Evolutionary conservation across 2,113 vertebrate genomes (phyloP), one percentile per base, ranked within the genome.

Genomic region (Mesitornis unicolor): DNA sequence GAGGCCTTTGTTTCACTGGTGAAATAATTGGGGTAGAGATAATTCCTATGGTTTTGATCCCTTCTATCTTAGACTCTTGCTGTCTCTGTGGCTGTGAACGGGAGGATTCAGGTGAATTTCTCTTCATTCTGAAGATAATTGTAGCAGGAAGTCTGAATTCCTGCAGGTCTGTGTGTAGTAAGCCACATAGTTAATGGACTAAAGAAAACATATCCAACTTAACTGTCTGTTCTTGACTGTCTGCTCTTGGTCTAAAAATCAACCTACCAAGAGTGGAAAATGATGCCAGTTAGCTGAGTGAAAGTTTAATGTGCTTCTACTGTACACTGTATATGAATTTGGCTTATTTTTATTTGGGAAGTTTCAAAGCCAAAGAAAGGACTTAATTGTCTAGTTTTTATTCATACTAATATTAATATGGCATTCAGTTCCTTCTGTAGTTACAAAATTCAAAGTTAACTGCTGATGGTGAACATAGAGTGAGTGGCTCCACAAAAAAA

Each of bases 11-110:
- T 94, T 98, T 99, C 65, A 98, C 91, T 53, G 98, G 98, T 97
- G 98, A 98, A 96, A 98, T 95, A 87, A 99, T 64, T 74, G 98
- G 98, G 4, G 98, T 99, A 90, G 98, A 99, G 77, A 99, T 99
- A 94, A 98, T 98, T 68, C 98, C 98, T 93, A 99, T 97, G 43
- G 70, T 97, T 98, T 95, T 96, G 74, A 97, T 51, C 73, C 93
- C 97, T 97, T 96, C 92, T 95, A 97, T 97, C 95, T 95, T 97
- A 95, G 97, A 97, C 74, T 95, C 95, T 92, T 93, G 96, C n/a
- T 97, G 71, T 79, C 89, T 78, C 80, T 79, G 57, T 79, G 70
- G 89, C 84, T 31, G 63, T 63, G 74, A 78, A 59, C 25, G 61
- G 84, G 61, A 97, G 53, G 87, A 90, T 82, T 97, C 91, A 73